Evolutionary conservation across 2,888 invertebrate species (phyloP).

Genomic region (Dysmachus trigonus): DNA sequence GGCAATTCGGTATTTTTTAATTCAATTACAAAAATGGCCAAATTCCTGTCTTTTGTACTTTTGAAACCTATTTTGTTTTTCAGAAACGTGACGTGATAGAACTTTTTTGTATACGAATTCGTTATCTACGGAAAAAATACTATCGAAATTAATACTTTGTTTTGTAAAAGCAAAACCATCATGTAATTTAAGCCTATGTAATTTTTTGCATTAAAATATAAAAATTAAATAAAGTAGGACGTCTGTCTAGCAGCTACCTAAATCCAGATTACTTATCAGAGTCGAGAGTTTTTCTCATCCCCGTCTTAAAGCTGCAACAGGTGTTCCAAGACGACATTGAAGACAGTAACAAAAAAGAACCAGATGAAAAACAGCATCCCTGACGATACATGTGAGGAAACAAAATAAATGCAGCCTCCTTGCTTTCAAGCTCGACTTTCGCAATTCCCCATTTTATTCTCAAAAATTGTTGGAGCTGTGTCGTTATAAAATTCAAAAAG

Average conservation of each 20-base stretch:
- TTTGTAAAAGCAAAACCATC: no score
- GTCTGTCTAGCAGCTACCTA: neutral
- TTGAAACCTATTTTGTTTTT: no score
- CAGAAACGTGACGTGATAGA: no score
- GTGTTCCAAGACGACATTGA: neutral
- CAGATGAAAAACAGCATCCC: neutral
- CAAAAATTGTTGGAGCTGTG: neutral
- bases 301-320: neutral
- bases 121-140: no score
- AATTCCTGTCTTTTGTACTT: no score
- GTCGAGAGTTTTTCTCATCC: neutral
- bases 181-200: no score
- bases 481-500: slow-evolving; percentile 7
- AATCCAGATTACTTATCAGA: neutral
- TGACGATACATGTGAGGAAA: neutral
- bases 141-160: no score
- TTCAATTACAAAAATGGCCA: no score
- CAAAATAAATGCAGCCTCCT: neutral
- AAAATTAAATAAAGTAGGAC: neutral
- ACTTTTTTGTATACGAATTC: no score
- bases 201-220: no score
- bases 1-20: no score
- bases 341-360: neutral
- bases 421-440: neutral
- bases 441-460: neutral